Evolutionary conservation across 1,140 invertebrate species (phyloP).

Genomic region (Conus betulinus): DNA sequence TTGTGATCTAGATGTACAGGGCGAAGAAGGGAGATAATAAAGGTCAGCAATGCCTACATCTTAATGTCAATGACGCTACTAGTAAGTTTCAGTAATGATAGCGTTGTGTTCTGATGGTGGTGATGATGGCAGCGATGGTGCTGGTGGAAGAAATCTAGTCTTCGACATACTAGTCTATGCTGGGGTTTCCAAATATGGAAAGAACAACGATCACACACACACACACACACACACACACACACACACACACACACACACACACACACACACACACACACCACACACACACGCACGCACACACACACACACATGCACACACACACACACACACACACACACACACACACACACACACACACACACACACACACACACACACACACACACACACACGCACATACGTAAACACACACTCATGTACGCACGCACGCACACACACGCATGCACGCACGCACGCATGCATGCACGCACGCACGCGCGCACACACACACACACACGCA

Average conservation of each 20-base stretch:
- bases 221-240: neutral
- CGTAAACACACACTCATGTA: neutral
- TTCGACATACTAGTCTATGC: no score
- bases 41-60: no score
- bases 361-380: neutral
- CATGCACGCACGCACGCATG: neutral
- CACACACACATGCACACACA: neutral
- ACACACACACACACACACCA: neutral
- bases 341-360: constrained; percentile 1
- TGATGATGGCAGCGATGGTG: no score
- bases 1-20: no score
- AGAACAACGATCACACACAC: no score
- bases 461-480: neutral
- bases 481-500: neutral
- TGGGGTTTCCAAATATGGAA: no score
- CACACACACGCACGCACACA: neutral
- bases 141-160: no score
- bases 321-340: no score
- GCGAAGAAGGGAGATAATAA: no score
- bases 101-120: no score
- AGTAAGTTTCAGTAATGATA: no score
- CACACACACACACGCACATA: neutral
- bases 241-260: neutral
- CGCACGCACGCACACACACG: neutral
- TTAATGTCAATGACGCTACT: no score